Evolutionary conservation across 1,140 invertebrate genomes (phyloP).

Genomic region (Meloidogyne chitwoodi): DNA sequence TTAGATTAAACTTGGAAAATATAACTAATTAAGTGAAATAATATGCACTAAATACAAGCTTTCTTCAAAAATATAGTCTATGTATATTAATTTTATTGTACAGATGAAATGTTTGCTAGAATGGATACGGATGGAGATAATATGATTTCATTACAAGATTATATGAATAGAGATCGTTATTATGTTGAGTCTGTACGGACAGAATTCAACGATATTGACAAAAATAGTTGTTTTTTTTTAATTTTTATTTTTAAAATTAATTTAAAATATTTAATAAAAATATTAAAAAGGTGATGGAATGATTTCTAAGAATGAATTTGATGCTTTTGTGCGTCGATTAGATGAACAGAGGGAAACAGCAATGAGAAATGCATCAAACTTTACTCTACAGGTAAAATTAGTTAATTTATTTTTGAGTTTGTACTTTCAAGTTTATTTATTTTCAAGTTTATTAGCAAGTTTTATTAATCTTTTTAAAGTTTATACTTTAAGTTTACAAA

Average conservation of each 20-base stretch:
- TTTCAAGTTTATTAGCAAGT: background rate
- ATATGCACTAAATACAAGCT: no score
- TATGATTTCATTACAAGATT: constrained; percentile 21
- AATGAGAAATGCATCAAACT: constrained; percentile 27
- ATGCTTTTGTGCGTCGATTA: constrained; percentile 23
- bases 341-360: constrained; percentile 27
- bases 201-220: constrained; percentile 32
- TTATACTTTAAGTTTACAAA: background rate
- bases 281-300: constrained; percentile 23
- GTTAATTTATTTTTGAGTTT: background rate
- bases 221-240: constrained; percentile 17
- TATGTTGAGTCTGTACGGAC: constrained; percentile 28
- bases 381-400: constrained; percentile 27
- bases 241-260: background rate
- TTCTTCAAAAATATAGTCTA: no score
- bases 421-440: background rate
- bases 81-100: background rate
- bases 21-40: no score
- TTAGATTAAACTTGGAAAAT: no score
- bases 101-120: constrained; percentile 30
- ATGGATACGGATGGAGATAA: constrained; percentile 29
- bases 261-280: background rate
- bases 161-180: constrained; percentile 34
- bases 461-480: background rate
- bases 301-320: constrained; percentile 33